Evolutionary conservation across 92 coral and sea anemone genomes (phyloP), one percentile per base, ranked within the genome.

Genomic region (Porites cylindrica): DNA sequence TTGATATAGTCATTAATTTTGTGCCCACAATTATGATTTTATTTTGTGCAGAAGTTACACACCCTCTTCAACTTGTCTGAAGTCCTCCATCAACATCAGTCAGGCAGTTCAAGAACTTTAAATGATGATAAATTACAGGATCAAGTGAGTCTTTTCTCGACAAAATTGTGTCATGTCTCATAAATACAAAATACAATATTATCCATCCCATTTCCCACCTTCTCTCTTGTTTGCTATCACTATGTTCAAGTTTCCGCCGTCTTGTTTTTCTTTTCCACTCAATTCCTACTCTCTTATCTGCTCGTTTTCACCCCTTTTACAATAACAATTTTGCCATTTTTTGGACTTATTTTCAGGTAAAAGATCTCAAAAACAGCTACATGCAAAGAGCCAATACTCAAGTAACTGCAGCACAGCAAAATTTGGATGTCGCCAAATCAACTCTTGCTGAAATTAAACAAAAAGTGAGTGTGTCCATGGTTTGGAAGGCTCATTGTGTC

Each of bases 51-150:
- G 99, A 96, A 96, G 86, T 92, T 96, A 20, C 99, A 96, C 89
- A 96, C 99, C 1, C 24, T 96, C 54, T 96, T 91, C 76, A 96
- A 96, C 79, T 90, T 96, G 56, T 62, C 83, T 24, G 96, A 94
- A 3, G 68, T 93, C 6, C 89, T 96, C 52, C 85, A 83, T 24
- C 70, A 78, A 8, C 88, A 79, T 24, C 88, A 91, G 70, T 87
- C 92, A 23, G 94, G 94, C 14, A 93, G 96, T 60, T 95, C 99
- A 19, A 88, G 82, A 10, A 89, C 99, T 11, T 81, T 95, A 6
- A 62, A 85, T 78, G 99, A 96, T 75, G 98, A 96, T 82, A 83
- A 88, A 68, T 79, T 96, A 16, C 58, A 67, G 32, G 85, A 91
- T 51, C 93, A 95, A 91, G 99, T 94, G 26, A 79, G 69, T 3